Base-by-base conservation (phyloP, 2,888 invertebrate genomes). In the Volucella inflata region DNA sequence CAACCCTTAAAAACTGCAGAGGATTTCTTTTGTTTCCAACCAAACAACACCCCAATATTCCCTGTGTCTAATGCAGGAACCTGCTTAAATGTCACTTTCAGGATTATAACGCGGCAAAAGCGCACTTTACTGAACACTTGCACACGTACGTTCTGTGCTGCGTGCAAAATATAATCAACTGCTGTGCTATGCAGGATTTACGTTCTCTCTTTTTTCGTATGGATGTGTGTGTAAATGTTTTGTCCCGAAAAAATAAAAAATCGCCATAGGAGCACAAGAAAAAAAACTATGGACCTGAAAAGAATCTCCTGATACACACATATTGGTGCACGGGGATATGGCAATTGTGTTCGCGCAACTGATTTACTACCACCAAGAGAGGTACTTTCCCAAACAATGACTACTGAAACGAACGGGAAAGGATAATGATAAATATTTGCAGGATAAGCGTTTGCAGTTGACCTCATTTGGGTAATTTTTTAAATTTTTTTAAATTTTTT, bases 371-470 rank as follows among this genome's bases (percentile, higher is more conserved):
- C 68, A 42, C 12, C n/a, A 53, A 30, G 36, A 76, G 51, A 65
- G 70, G 36, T 51, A 71, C 71, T 82, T 57, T 65, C 17, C 40
- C 51, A 59, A 71, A 82, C 82, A 72, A 82, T 82, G 71, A 77
- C 65, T 30, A 30, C 30, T 53, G 17, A 70, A n/a, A 12, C 8
- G 46, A 46, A 71, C 51, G 48, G 59, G 65, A 71, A 77, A 77
- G 71, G 71, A 82, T 82, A 82, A 77, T 82, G 77, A 77, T 60
- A 72, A 72, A 82, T 77, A 55, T 76, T 30, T 72, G 82, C 57
- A 77, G 65, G 82, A 82, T 82, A 77, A 77, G 82, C 82, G 64
- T 59, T 64, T 77, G 77, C 71, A 77, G 65, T 77, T 77, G 77
- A 82, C 82, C 82, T 72, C 82, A 82, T 82, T 82, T 67, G 53